Conservation (phyloP, 2,113 vertebrate species). For the Puntigrus tetrazona region DNA sequence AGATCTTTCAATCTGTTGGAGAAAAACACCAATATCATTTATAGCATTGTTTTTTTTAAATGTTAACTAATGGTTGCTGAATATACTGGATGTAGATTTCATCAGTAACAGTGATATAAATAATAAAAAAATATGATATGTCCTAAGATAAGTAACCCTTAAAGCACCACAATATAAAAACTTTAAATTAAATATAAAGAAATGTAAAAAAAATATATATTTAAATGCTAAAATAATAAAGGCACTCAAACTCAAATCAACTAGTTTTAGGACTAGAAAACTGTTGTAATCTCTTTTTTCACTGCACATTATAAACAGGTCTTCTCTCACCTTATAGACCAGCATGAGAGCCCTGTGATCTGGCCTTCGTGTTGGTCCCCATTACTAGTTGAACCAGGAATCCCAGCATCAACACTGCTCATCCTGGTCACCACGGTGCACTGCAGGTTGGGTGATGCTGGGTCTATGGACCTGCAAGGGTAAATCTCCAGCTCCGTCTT, state of each 20-base stretch:
- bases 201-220: no score
- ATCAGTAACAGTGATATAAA: no score
- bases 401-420: constrained; percentile 50
- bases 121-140: background rate
- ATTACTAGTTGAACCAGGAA: constrained; percentile 45
- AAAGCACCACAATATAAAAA: background rate
- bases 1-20: constrained; percentile 82
- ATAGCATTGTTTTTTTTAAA: background rate
- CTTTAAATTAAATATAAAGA: no score
- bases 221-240: background rate
- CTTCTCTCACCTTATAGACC: constrained; percentile 84
- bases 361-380: constrained; percentile 47
- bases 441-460: constrained; percentile 19
- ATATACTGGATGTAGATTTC: background rate
- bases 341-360: constrained; percentile 66
- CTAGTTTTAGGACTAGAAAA: background rate
- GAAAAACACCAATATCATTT: background rate
- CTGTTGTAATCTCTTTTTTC: background rate
- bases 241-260: background rate
- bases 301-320: background rate
- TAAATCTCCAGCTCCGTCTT: constrained; percentile 76
- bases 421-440: constrained; percentile 41
- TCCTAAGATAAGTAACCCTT: background rate
- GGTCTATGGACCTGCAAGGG: constrained; percentile 38
- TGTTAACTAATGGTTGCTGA: background rate